phyloP scores from a whole-genome alignment of 2,113 vertebrate genomes.

The Saguinus imperator region DNA sequence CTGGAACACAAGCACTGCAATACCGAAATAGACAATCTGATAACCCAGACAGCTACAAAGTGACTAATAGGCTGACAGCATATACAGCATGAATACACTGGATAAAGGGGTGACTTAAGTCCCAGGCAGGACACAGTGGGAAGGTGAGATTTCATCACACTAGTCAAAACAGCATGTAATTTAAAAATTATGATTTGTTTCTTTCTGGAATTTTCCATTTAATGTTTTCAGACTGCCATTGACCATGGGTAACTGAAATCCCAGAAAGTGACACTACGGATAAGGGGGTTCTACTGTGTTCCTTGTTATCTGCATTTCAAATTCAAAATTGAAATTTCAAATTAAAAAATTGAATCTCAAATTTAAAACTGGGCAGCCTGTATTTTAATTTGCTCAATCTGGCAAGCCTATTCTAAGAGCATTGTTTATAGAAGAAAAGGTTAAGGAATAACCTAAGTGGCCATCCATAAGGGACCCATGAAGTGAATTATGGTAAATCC shows the following conservation, averaged over 20 bases:
- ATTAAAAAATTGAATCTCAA: not conserved
- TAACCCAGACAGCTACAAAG: not conserved
- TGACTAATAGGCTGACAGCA: not conserved
- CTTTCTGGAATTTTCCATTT: not conserved
- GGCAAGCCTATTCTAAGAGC: not conserved
- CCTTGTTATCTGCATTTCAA: not conserved
- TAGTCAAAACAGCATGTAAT: not conserved
- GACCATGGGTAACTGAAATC: not conserved
- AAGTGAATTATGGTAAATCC: not conserved
- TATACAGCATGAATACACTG: not conserved
- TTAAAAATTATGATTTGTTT: not conserved
- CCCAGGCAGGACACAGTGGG: not conserved
- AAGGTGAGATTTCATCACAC: not conserved
- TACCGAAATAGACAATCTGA: not conserved
- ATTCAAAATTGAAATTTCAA: not conserved
- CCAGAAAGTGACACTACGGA: not conserved
- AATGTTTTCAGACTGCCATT: not conserved
- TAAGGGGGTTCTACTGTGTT: not conserved
- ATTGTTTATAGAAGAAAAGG: not conserved
- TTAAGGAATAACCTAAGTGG: not conserved
- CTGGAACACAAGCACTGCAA: not conserved
- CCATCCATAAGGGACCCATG: not conserved
- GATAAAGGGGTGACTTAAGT: not conserved
- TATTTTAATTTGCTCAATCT: constrained; percentile 23
- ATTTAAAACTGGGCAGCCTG: not conserved